Percentiles rank a stretch among this genome's conserved stretches.
Conservation (phyloP, 2,888 invertebrate species). For the Erebia palarica region DNA sequence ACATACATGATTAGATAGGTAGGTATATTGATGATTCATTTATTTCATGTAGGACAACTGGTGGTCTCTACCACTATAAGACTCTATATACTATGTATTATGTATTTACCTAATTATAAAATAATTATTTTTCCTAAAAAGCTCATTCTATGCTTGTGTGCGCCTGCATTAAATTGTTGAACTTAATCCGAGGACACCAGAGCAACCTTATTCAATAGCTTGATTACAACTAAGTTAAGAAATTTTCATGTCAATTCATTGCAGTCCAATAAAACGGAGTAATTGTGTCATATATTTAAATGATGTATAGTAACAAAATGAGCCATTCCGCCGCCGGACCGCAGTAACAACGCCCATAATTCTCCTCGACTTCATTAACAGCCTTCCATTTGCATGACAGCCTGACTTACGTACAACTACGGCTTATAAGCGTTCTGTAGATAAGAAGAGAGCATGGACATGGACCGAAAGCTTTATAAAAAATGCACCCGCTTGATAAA, state of each 20-base stretch:
- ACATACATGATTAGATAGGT: too few species aligned
- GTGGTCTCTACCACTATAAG: too few species aligned
- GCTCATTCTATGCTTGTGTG: too few species aligned
- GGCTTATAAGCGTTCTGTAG: slow-evolving; percentile 62
- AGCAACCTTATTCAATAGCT: background rate
- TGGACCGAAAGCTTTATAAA: slow-evolving; percentile 47
- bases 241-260: slow-evolving; percentile 20
- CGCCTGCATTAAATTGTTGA: background rate
- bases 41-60: too few species aligned
- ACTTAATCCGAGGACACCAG: background rate
- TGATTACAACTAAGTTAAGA: background rate
- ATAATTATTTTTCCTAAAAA: too few species aligned
- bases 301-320: slow-evolving; percentile 77
- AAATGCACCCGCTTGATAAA: slow-evolving; percentile 20
- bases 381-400: slow-evolving; percentile 82
- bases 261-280: slow-evolving; percentile 59
- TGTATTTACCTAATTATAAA: too few species aligned
- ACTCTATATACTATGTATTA: too few species aligned
- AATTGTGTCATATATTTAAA: slow-evolving; percentile 76
- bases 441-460: slow-evolving; percentile 58
- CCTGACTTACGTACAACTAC: slow-evolving; percentile 53
- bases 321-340: slow-evolving; percentile 73
- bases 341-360: slow-evolving; percentile 80
- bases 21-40: too few species aligned
- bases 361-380: slow-evolving; percentile 81